Evolutionary conservation across 2,797 vertebrate species (phyloP).

Genomic region (Sylvilagus floridanus): DNA sequence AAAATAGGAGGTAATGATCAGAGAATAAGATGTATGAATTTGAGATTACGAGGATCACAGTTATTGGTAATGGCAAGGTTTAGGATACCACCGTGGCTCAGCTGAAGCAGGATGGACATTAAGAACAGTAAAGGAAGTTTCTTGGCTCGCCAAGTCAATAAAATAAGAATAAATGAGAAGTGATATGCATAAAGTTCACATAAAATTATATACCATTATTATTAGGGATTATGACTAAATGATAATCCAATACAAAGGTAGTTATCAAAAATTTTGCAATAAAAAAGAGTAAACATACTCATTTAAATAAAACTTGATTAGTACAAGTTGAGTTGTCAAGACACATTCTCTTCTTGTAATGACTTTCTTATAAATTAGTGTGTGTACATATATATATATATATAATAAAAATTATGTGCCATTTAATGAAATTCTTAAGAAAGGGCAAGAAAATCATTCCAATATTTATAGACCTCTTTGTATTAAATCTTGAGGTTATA

Average conservation of each 20-base stretch:
- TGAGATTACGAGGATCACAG: neutral
- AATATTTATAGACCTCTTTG: neutral
- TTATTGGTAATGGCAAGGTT: neutral
- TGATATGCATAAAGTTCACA: slow-evolving; percentile 14
- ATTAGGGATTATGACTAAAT: slow-evolving; percentile 47
- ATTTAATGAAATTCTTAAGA: slow-evolving; percentile 21
- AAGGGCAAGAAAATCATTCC: slow-evolving; percentile 28
- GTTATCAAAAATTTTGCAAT: slow-evolving; percentile 35
- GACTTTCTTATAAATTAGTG: neutral
- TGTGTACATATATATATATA: neutral
- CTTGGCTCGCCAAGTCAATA: neutral
- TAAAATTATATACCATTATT: slow-evolving; percentile 43
- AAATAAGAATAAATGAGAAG: slow-evolving; percentile 37
- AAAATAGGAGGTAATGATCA: neutral
- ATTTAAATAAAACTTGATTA: slow-evolving; percentile 30
- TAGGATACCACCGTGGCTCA: neutral
- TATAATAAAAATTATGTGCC: neutral
- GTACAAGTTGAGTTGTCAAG: neutral
- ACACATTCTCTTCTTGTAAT: slow-evolving; percentile 27
- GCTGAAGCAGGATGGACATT: neutral
- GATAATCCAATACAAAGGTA: slow-evolving; percentile 18
- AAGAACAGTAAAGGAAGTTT: neutral
- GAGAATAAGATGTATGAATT: neutral
- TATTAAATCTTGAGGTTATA: slow-evolving; percentile 39
- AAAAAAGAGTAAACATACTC: slow-evolving; percentile 12